Conservation (phyloP, 1,140 invertebrate species). For the Sycophila sp. region DNA sequence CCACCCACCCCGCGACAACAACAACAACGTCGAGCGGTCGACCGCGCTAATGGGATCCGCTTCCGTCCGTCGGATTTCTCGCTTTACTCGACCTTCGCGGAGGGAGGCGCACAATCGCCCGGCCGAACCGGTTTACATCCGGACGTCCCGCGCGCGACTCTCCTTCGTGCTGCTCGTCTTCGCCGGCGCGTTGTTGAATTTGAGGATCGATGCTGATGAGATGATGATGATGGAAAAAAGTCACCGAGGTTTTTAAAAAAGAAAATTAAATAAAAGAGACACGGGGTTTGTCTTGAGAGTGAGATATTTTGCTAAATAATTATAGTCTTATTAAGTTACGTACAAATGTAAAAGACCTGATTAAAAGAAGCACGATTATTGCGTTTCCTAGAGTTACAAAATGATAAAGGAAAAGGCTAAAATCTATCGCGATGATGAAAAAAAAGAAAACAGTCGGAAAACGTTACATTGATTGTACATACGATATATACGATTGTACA, state of each 20-base stretch:
- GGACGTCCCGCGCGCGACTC: too few relatives aligned
- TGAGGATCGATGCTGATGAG: not conserved
- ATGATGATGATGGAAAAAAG: not conserved
- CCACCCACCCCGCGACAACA: not conserved
- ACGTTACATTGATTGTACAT: too few relatives aligned
- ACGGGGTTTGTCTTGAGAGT: constrained; percentile 31
- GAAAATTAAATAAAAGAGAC: constrained; percentile 7
- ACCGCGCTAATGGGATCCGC: not conserved
- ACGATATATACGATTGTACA: too few relatives aligned
- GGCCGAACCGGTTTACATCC: too few relatives aligned
- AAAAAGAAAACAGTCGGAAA: not conserved
- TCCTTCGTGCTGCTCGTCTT: constrained; percentile 8
- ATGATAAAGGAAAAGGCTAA: not conserved
- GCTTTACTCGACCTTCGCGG: not conserved
- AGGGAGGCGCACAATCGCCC: not conserved
- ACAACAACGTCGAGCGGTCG: too few relatives aligned
- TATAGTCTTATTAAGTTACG: constrained; percentile 29
- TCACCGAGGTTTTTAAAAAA: too few relatives aligned
- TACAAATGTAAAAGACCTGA: not conserved
- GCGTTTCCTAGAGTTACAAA: constrained; percentile 14
- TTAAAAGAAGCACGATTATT: not conserved
- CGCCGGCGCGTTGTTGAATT: constrained; percentile 9
- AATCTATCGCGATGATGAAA: not conserved
- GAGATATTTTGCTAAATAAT: constrained; percentile 29
- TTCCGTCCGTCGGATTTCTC: too few relatives aligned